Evolutionary conservation across 2,888 invertebrate genomes (phyloP).

Genomic region (Ceraclea dissimilis): DNA sequence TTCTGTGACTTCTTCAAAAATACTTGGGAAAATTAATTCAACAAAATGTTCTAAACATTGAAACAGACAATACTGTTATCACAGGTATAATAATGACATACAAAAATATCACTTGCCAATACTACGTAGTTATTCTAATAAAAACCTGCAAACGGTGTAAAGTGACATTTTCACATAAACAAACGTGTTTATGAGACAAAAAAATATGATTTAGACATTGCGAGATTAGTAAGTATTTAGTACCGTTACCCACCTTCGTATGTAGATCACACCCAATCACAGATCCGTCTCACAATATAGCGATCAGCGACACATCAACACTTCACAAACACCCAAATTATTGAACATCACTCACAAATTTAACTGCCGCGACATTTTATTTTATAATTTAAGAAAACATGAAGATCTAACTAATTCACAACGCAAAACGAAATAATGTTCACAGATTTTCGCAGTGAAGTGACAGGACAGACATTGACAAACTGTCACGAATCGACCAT

Average conservation of each 20-base stretch:
- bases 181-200: neutral
- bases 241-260: slow-evolving; percentile 1
- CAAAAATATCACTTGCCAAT: too few relatives aligned
- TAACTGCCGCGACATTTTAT: neutral
- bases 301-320: neutral
- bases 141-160: neutral
- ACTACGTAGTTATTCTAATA: too few relatives aligned
- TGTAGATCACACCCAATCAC: slow-evolving; percentile 3
- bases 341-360: neutral
- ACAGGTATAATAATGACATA: too few relatives aligned
- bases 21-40: too few relatives aligned
- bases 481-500: neutral
- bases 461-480: neutral
- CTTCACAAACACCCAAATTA: neutral
- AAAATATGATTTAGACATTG: neutral
- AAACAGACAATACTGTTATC: too few relatives aligned
- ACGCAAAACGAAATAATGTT: neutral
- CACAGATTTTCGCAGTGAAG: neutral
- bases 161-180: neutral
- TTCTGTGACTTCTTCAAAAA: too few relatives aligned
- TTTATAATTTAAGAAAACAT: neutral
- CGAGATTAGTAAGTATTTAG: slow-evolving; percentile 1
- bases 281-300: neutral
- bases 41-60: too few relatives aligned
- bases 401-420: neutral